These are phyloP conservation scores for Drosophila dunni DNA, from an alignment of 1,140 invertebrate species.

Conservation along the genomic window DNA sequence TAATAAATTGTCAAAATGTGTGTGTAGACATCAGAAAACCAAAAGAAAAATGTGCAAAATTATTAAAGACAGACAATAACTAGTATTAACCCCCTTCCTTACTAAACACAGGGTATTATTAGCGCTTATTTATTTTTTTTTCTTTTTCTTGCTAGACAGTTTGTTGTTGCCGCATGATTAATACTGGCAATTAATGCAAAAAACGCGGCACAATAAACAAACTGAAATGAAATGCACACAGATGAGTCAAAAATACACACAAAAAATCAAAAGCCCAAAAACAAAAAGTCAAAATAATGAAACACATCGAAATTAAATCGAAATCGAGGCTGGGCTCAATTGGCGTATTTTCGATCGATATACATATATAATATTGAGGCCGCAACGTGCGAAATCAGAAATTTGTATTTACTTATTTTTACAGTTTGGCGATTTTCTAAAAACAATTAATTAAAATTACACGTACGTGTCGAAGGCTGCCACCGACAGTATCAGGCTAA, in stretches of 20 bases:
- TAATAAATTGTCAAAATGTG: conserved; percentile 66
- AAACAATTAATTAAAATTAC: conserved; percentile 79
- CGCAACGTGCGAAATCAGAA: conserved; percentile 65
- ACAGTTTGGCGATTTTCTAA: conserved; percentile 57
- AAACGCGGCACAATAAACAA: conserved; percentile 58
- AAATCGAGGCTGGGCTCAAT: conserved; percentile 53
- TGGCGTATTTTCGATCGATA: conserved; percentile 59
- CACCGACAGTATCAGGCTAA: not conserved
- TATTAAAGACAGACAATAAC: conserved; percentile 9
- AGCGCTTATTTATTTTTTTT: conserved; percentile 47
- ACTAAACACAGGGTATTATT: conserved; percentile 58
- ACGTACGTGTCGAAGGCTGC: conserved; percentile 70
- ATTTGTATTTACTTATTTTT: conserved; percentile 29
- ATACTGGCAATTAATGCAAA: conserved; percentile 67
- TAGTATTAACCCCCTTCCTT: conserved; percentile 13
- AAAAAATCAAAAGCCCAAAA: conserved; percentile 13
- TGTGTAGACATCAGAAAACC: conserved; percentile 16
- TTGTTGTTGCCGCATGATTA: conserved; percentile 58
- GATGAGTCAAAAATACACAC: conserved; percentile 55
- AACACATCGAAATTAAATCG: conserved; percentile 10
- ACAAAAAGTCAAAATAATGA: not conserved
- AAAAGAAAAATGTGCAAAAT: not conserved
- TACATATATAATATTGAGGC: conserved; percentile 51
- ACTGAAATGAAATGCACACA: conserved; percentile 41
- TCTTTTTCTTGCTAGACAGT: conserved; percentile 4